Conservation (phyloP, 2,888 invertebrate species). For the Augochlorella aurata region DNA sequence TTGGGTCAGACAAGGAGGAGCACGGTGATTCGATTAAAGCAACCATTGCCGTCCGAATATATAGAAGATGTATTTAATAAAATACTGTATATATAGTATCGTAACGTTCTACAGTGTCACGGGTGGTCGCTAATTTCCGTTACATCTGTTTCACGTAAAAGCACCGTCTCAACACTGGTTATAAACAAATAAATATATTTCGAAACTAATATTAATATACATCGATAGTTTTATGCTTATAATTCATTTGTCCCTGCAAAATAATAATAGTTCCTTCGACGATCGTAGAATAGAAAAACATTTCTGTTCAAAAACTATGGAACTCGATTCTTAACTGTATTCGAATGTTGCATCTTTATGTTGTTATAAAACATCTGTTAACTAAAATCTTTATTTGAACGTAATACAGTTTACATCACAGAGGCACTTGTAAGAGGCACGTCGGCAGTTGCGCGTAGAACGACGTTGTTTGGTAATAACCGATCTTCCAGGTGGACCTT, state of each 20-base stretch:
- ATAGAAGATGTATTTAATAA: neutral
- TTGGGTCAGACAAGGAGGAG: neutral
- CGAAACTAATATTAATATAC: conserved; percentile 18
- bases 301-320: neutral
- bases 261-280: neutral
- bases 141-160: neutral
- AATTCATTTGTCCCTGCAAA: neutral
- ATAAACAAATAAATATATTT: conserved; percentile 43
- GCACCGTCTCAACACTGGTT: conserved; percentile 24
- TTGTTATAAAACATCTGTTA: conserved; percentile 9
- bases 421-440: conserved; percentile 9
- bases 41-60: neutral
- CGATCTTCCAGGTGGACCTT: conserved; percentile 2
- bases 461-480: conserved; percentile 4
- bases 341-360: conserved; percentile 4
- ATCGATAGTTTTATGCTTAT: neutral
- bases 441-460: neutral
- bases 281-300: neutral
- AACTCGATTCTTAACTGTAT: neutral
- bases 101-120: conserved; percentile 9
- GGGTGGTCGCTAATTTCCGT: conserved; percentile 1
- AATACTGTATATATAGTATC: conserved; percentile 2
- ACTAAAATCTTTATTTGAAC: neutral
- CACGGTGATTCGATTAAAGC: neutral
- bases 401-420: conserved; percentile 26